Evolutionary conservation across 2,888 invertebrate species (phyloP), one percentile per base, ranked within the genome.

Genomic region (Limnephilus lunatus): DNA sequence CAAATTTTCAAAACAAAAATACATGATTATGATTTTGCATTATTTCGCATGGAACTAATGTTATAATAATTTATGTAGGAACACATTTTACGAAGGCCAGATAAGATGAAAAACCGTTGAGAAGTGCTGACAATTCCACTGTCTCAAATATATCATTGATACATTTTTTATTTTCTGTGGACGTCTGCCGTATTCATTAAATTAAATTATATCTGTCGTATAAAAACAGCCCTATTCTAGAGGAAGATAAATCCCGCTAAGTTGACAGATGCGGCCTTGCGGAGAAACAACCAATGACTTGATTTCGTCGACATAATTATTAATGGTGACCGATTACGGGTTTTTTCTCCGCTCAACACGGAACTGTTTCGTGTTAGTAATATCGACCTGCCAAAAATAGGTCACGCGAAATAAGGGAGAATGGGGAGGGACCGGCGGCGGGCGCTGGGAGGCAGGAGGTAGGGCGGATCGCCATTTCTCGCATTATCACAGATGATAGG

Each of bases 341-440:
- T 90, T 90, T 82, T 90, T 48, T 87, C 53, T 90, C 82, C 88
- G 32, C 85, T 90, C 85, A 90, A 91, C 85, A 48, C 89, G 88
- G 83, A 88, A 88, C 90, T 91, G 80, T 86, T 87, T 91, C 92
- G 92, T 93, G 92, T 93, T 91, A 89, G 89, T 81, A 90, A 85
- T 86, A 89, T 86, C 68, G 89, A 89, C 91, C 90, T 35, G 31
- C 82, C 82, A 53, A 90, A 80, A 89, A 68, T 89, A 89, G 83
- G 83, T 92, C 85, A 92, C 90, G 81, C 82, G 87, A 82, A 90
- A 86, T 92, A 92, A 92, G 90, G 89, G 81, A 19, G 80, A 91
- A 85, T 89, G 91, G 90, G 88, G 82, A 88, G 85, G 86, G n/a
- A 15, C 25, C 25, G 7, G 89, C 25, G 7, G 89, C 9, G n/a